Evolutionary conservation across 2,797 vertebrate species (phyloP).

Genomic region (Mycteria americana): DNA sequence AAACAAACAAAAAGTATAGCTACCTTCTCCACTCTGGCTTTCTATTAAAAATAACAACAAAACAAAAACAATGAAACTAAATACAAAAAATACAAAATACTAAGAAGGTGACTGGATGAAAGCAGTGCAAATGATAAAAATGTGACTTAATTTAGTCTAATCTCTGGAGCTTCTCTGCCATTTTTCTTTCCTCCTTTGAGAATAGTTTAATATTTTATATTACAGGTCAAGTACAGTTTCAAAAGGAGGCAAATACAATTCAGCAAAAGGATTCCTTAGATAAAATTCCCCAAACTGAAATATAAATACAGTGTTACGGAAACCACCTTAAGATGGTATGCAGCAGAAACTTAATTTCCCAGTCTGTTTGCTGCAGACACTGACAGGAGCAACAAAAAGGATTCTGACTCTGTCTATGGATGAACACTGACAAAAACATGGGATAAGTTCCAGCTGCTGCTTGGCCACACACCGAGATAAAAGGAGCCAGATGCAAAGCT

Average conservation of each 20-base stretch:
- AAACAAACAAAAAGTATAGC: background rate
- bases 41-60: background rate
- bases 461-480: background rate
- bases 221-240: background rate
- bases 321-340: background rate
- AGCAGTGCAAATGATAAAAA: background rate
- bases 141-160: background rate
- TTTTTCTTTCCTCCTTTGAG: background rate
- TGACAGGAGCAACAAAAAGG: background rate
- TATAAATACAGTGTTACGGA: background rate
- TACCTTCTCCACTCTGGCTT: background rate
- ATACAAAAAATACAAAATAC: background rate
- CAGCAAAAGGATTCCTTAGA: background rate
- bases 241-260: background rate
- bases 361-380: background rate
- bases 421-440: background rate
- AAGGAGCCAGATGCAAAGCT: background rate
- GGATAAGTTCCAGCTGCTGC: background rate
- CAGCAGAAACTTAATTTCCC: background rate
- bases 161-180: background rate
- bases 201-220: background rate
- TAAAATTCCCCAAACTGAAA: background rate
- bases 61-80: background rate
- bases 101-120: background rate
- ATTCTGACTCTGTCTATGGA: background rate